Evolutionary conservation across 2,113 vertebrate species (phyloP), one percentile per base, ranked within the genome.

Genomic region (Gallinago undulata): DNA sequence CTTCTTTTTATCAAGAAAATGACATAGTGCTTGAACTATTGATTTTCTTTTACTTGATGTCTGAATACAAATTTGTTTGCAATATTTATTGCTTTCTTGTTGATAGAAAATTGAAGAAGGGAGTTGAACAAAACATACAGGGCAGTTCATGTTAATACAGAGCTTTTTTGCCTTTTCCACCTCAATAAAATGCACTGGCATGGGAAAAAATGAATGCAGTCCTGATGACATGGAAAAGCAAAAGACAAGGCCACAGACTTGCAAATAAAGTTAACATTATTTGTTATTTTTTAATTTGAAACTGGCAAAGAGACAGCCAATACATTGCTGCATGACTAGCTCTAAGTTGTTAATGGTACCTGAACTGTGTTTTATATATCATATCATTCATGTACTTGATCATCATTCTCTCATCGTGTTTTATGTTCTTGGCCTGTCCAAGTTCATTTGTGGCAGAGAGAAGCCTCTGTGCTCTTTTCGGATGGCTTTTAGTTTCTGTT

Each of bases 1-100:
- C 87, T 96, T 96, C 47, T 88, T 97, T 96, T 96, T 90, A 83
- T 96, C 93, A 84, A 70, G 81, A 91, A 84, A 95, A 93, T 93
- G 63, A 68, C 47, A 4, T 55, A 67, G 30, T 80, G 27, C 64
- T 91, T 74, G 56, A 94, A 74, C n/a, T 39, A 16, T 13, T 84
- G 23, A 10, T 78, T 86, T 83, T 86, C 27, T 35, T 85, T 94
- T 76, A 33, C 19, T 39, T 84, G 16, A 24, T 93, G 12, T 67
- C 28, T 94, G 67, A 76, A 67, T 79, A 48, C 19, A 57, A 25
- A 55, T 73, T 84, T 92, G 21, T 64, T 84, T 67, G 28, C 81
- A 50, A 10, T 69, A 41, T 59, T 84, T 84, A 28, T 25, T 78
- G 39, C 33, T 87, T 92, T 68, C 24, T 84, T 66, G 14, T 79